Evolutionary conservation across 2,113 vertebrate species (phyloP).

Genomic region (Telmatochromis sp.): DNA sequence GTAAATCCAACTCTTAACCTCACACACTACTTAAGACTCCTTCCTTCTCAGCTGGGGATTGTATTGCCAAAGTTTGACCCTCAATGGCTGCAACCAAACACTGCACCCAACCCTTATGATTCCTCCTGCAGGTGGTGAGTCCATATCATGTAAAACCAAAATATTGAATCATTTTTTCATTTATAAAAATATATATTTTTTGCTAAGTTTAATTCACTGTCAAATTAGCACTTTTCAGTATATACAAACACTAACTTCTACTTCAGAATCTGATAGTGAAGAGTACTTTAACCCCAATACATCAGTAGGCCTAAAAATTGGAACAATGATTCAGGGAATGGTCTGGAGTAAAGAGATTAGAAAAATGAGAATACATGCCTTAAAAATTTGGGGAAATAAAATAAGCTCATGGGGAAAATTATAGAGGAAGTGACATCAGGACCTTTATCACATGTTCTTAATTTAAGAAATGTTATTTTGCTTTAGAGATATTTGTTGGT

Average conservation of each 20-base stretch:
- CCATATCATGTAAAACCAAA: background rate
- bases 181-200: accelerated
- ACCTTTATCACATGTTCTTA: background rate
- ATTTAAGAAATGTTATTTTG: background rate
- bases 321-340: background rate
- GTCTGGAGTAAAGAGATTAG: background rate
- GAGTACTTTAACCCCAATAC: background rate
- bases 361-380: background rate
- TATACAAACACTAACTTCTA: background rate
- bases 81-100: background rate
- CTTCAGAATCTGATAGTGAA: background rate
- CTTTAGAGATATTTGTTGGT: background rate
- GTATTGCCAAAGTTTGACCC: background rate
- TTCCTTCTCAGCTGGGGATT: background rate
- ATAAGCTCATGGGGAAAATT: background rate
- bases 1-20: background rate
- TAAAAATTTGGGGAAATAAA: background rate
- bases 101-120: background rate
- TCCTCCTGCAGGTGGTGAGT: background rate
- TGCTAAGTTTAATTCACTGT: background rate
- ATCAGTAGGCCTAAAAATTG: background rate
- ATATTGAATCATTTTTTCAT: background rate
- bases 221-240: background rate
- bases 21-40: background rate
- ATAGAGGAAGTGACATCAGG: background rate